Evolutionary conservation across 2,888 invertebrate genomes (phyloP).

Genomic region (Bugula neritina): DNA sequence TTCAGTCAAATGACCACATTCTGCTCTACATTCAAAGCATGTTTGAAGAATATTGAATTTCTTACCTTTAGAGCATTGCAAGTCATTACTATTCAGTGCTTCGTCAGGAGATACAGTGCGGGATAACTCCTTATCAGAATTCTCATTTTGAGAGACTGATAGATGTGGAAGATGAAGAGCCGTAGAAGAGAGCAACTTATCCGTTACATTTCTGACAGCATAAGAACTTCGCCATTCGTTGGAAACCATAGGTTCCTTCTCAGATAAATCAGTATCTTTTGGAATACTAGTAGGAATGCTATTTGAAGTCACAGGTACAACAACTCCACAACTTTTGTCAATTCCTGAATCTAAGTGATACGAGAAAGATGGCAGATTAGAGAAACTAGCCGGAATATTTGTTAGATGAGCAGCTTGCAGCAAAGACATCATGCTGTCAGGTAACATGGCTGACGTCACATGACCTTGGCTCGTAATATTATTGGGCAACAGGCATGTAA

Average conservation of each 20-base stretch:
- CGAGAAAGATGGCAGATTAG: neutral
- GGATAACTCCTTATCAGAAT: too few species aligned
- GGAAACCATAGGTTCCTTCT: neutral
- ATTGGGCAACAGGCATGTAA: slow-evolving; percentile 1
- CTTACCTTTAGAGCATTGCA: too few species aligned
- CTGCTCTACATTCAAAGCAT: too few species aligned
- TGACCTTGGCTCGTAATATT: neutral
- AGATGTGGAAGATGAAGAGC: slow-evolving; percentile 6
- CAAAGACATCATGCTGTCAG: neutral
- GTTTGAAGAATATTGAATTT: too few species aligned
- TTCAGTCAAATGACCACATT: too few species aligned
- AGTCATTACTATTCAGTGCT: too few species aligned
- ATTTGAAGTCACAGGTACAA: neutral
- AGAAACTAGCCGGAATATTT: neutral
- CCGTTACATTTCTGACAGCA: neutral
- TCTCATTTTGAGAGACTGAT: too few species aligned
- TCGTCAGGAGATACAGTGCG: too few species aligned
- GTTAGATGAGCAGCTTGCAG: neutral
- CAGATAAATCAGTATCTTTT: neutral
- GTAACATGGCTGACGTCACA: neutral
- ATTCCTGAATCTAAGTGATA: neutral
- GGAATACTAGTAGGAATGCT: neutral
- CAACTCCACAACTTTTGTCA: neutral
- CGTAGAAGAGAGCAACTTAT: slow-evolving; percentile 21
- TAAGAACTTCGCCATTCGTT: neutral